Conservation (phyloP, 2,113 vertebrate species). For the Colius striatus region DNA sequence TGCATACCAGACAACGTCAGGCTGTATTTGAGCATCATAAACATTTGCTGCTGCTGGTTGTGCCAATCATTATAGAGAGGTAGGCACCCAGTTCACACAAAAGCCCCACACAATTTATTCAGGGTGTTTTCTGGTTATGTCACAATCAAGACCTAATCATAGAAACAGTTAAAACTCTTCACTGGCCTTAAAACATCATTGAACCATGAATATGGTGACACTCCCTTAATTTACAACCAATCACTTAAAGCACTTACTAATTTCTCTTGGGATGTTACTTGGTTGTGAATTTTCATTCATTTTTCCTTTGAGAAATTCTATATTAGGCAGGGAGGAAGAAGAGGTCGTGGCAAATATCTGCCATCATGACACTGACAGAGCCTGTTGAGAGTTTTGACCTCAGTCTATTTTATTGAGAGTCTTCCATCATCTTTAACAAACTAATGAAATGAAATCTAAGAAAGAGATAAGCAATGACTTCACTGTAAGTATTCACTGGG, state of each 20-base stretch:
- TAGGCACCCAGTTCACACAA: neutral
- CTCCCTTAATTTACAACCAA: neutral
- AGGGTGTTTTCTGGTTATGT: neutral
- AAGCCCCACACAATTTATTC: neutral
- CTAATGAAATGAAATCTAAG: neutral
- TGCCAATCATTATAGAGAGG: too few species aligned
- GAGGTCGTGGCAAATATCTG: neutral
- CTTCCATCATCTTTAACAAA: neutral
- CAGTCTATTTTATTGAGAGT: neutral
- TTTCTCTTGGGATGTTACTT: neutral
- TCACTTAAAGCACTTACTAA: neutral
- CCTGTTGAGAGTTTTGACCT: neutral
- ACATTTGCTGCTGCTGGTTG: neutral
- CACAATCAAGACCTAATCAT: neutral
- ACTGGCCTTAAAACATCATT: neutral
- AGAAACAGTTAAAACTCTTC: neutral
- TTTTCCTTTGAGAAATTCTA: neutral
- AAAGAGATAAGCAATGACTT: neutral
- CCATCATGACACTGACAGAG: fast-evolving
- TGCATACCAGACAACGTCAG: neutral
- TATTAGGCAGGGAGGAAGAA: neutral
- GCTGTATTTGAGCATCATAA: neutral
- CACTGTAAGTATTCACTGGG: neutral
- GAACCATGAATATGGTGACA: neutral
- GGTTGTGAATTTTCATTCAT: neutral